A percentile compares a stretch with the other conserved stretches of the same genome.
Evolutionary conservation across 2,888 invertebrate genomes (phyloP).

Genomic region (Parnassius glacialis): DNA sequence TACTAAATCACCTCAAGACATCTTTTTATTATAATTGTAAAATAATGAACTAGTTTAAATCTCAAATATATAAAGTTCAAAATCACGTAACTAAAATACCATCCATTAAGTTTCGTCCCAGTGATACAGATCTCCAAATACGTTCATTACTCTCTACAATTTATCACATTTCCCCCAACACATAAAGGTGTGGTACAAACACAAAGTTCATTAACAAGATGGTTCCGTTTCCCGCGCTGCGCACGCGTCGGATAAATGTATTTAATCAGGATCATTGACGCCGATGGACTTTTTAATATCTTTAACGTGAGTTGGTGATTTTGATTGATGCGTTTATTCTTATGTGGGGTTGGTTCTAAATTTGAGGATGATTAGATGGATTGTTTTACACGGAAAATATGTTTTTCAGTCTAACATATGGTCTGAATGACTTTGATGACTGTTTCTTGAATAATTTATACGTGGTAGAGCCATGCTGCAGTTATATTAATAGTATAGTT

Average conservation of each 20-base stretch:
- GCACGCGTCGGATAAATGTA: conserved; percentile 28
- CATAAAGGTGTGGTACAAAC: conserved; percentile 42
- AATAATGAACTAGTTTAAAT: too few relatives aligned
- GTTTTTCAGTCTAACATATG: too few relatives aligned
- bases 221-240: conserved; percentile 31
- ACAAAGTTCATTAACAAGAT: conserved; percentile 45
- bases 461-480: too few relatives aligned
- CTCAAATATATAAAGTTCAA: neutral
- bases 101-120: conserved; percentile 8
- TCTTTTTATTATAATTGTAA: too few relatives aligned
- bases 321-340: conserved; percentile 1
- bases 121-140: conserved; percentile 15
- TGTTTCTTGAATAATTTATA: too few relatives aligned
- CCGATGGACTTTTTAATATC: conserved; percentile 19
- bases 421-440: too few relatives aligned
- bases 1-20: too few relatives aligned
- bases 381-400: too few relatives aligned
- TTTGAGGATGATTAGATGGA: too few relatives aligned
- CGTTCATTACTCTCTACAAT: conserved; percentile 20
- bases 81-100: neutral
- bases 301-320: conserved; percentile 11
- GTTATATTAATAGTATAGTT: too few relatives aligned
- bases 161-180: conserved; percentile 20
- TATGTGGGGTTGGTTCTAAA: neutral
- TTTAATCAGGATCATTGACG: conserved; percentile 23